Conservation (phyloP, 2,113 vertebrate genomes). For the Chrysochloris asiatica region DNA sequence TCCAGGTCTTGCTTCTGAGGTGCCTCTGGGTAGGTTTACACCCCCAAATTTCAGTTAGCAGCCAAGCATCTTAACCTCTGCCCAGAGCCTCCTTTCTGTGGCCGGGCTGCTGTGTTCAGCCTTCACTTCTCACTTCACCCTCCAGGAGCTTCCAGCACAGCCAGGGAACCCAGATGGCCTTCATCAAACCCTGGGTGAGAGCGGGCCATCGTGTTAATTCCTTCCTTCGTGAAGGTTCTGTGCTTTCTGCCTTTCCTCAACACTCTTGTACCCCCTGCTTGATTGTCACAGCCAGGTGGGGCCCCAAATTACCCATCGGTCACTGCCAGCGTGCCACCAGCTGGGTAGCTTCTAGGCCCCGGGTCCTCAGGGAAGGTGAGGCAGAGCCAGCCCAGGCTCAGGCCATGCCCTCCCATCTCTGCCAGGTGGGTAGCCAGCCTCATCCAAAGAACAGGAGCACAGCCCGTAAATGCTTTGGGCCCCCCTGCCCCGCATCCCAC, state of each 20-base stretch:
- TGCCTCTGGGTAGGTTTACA: neutral
- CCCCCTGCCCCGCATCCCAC: no score
- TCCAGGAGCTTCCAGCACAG: neutral
- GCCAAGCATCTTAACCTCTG: neutral
- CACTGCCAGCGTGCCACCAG: neutral
- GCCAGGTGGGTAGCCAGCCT: neutral
- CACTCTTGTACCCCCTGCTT: no score
- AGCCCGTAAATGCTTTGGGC: neutral
- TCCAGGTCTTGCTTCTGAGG: neutral
- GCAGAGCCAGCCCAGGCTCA: no score
- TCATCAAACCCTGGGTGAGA: no score
- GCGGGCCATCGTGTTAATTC: neutral
- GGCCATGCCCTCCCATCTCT: neutral
- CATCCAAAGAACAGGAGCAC: neutral
- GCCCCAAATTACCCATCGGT: neutral
- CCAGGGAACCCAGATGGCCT: neutral
- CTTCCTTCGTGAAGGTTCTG: neutral
- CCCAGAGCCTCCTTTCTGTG: neutral
- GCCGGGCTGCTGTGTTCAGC: no score
- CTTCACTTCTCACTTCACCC: neutral
- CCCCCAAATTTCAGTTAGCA: neutral
- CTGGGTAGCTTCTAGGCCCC: neutral
- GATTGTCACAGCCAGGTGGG: neutral
- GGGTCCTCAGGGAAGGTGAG: neutral
- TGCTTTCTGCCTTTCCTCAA: neutral